A percentile compares a stretch with the other conserved stretches of the same genome.
phyloP scores from a whole-genome alignment of 2,888 invertebrate species.

The Sthenelais limicola region DNA sequence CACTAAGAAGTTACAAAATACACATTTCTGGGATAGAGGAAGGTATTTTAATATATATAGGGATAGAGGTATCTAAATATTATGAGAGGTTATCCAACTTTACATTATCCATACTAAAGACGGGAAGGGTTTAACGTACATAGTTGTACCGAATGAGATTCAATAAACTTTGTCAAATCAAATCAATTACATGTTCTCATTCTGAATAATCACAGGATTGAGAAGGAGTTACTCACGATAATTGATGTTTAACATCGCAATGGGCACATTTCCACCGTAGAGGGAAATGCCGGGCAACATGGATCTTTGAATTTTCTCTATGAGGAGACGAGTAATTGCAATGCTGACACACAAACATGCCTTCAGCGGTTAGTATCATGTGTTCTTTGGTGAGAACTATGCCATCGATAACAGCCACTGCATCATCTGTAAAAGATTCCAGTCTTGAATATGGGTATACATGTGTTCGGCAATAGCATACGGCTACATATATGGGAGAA shows the following conservation, averaged over 20 bases:
- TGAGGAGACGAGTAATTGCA: slow-evolving; percentile 45
- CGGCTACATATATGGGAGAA: no score
- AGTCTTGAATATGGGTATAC: no score
- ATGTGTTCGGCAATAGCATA: no score
- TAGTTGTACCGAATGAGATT: no score
- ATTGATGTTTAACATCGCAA: slow-evolving; percentile 47
- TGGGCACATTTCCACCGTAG: slow-evolving; percentile 51
- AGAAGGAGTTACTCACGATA: slow-evolving; percentile 45
- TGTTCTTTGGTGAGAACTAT: slow-evolving; percentile 27
- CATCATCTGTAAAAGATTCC: no score
- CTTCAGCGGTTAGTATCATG: slow-evolving; percentile 39
- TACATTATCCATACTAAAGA: no score
- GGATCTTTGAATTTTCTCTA: slow-evolving; percentile 48
- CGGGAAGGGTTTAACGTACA: no score
- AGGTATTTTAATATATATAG: background rate
- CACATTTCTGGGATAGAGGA: background rate
- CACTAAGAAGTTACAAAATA: background rate
- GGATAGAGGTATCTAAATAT: background rate
- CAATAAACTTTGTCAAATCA: no score
- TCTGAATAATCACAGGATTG: no score
- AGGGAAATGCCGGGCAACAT: slow-evolving; percentile 47
- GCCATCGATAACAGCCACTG: slow-evolving; percentile 33
- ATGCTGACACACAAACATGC: slow-evolving; percentile 46
- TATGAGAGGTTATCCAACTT: background rate
- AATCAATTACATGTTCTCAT: no score